Conservation (phyloP, 2,797 vertebrate genomes). For the Streptopelia turtur region DNA sequence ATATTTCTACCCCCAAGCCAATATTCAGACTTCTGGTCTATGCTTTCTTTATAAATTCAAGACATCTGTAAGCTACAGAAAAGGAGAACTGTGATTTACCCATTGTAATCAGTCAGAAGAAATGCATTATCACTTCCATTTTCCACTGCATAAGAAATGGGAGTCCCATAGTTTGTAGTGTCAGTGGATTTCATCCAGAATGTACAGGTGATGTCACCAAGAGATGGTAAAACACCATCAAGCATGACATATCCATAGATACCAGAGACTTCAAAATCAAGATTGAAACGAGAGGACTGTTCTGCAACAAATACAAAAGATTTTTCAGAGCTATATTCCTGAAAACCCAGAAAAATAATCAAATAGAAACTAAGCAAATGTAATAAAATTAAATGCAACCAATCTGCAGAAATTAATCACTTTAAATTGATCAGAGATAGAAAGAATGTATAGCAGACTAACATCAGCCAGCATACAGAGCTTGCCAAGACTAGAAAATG, state of each 20-base stretch:
- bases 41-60: neutral
- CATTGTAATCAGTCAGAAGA: slow-evolving; percentile 97
- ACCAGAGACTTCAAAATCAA: slow-evolving; percentile 97
- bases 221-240: slow-evolving; percentile 88
- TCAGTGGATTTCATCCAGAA: slow-evolving; percentile 98
- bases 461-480: neutral
- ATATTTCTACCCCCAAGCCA: neutral
- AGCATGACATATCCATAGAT: slow-evolving; percentile 95
- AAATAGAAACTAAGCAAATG: neutral
- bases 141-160: slow-evolving; percentile 94
- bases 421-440: neutral
- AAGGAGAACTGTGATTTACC: slow-evolving; percentile 78
- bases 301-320: slow-evolving; percentile 81
- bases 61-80: neutral
- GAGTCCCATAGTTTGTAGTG: slow-evolving; percentile 92
- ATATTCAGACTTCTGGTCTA: neutral
- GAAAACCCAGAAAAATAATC: neutral
- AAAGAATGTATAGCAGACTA: neutral
- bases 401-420: neutral
- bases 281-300: slow-evolving; percentile 94
- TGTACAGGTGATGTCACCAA: slow-evolving; percentile 89
- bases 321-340: slow-evolving; percentile 1
- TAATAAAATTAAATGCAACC: neutral
- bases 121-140: slow-evolving; percentile 94
- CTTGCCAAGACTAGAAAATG: neutral